Percentiles rank a stretch among this genome's conserved stretches.
These are phyloP conservation scores for Plagiodera versicolora DNA, from an alignment of 2,888 invertebrate species.

Conservation along the genomic window DNA sequence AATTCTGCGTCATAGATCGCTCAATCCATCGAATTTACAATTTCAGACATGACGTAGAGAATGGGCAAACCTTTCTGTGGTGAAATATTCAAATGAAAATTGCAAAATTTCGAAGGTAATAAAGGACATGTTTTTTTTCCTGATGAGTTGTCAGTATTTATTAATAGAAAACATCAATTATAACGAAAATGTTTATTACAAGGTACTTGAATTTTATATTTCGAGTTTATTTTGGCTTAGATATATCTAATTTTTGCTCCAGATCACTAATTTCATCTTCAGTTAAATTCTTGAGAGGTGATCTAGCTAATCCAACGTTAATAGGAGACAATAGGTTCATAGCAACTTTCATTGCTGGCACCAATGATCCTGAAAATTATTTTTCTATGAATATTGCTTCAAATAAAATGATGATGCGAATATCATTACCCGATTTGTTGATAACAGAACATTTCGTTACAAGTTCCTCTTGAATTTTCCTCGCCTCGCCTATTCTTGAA, in stretches of 20 bases:
- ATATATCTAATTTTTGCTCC: neutral
- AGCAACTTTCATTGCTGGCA: constrained; percentile 70
- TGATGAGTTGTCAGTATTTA: too few species aligned
- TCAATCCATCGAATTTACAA: too few species aligned
- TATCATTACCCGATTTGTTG: constrained; percentile 59
- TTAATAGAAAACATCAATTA: too few species aligned
- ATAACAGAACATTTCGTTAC: constrained; percentile 56
- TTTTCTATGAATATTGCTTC: too few species aligned
- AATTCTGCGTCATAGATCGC: too few species aligned
- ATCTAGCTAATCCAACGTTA: constrained; percentile 64
- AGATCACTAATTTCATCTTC: constrained; percentile 21
- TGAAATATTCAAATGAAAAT: too few species aligned
- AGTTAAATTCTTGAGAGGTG: constrained; percentile 60
- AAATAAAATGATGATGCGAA: neutral
- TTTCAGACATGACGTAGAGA: too few species aligned
- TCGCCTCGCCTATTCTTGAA: constrained; percentile 56
- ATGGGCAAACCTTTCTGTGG: too few species aligned
- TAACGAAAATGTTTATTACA: too few species aligned
- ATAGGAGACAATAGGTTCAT: constrained; percentile 65
- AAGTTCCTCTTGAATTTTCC: constrained; percentile 58
- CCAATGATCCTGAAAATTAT: constrained; percentile 69
- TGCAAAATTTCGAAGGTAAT: too few species aligned
- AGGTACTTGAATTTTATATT: too few species aligned
- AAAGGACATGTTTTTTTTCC: too few species aligned
- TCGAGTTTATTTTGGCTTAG: neutral